A percentile compares a stretch with the other conserved stretches of the same genome.
These are phyloP conservation scores for Sebastes vulpes DNA, from an alignment of 2,797 vertebrate genomes.

Conservation along the genomic window DNA sequence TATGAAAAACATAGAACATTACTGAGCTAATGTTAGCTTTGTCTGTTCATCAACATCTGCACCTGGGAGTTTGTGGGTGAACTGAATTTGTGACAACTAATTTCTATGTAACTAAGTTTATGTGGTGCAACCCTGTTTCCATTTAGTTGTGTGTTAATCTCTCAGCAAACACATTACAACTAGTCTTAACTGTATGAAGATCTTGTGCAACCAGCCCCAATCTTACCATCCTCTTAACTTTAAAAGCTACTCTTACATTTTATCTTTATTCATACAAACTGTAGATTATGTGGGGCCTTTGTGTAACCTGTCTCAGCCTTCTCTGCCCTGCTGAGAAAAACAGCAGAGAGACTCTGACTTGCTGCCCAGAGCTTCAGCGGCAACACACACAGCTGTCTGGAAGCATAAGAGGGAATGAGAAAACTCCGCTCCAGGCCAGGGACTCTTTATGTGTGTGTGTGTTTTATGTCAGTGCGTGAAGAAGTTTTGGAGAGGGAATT, in stretches of 20 bases:
- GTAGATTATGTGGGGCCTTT: background rate
- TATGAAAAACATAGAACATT: accelerated
- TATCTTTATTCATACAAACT: background rate
- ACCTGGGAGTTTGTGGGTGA: accelerated
- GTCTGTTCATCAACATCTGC: background rate
- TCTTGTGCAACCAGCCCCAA: background rate
- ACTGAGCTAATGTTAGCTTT: background rate
- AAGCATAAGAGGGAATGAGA: slow-evolving; percentile 48
- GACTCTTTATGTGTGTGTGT: slow-evolving; percentile 28
- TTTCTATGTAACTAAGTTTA: background rate
- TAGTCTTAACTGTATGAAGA: background rate
- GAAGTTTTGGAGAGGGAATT: slow-evolving; percentile 31
- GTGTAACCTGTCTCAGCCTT: background rate
- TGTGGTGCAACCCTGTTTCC: too few relatives aligned
- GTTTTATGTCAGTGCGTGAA: slow-evolving; percentile 27
- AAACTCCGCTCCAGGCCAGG: slow-evolving; percentile 40
- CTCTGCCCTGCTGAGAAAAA: slow-evolving; percentile 6
- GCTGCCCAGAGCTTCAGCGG: slow-evolving; percentile 23
- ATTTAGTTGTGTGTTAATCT: too few relatives aligned
- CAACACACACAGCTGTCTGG: slow-evolving; percentile 36
- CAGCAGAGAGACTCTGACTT: background rate
- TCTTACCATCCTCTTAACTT: background rate
- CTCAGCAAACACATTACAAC: background rate
- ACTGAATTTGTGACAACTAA: too few relatives aligned
- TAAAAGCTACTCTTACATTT: slow-evolving; percentile 1